These are phyloP conservation scores for Bos javanicus DNA, from an alignment of 2,113 vertebrate genomes.

Conservation along the genomic window DNA sequence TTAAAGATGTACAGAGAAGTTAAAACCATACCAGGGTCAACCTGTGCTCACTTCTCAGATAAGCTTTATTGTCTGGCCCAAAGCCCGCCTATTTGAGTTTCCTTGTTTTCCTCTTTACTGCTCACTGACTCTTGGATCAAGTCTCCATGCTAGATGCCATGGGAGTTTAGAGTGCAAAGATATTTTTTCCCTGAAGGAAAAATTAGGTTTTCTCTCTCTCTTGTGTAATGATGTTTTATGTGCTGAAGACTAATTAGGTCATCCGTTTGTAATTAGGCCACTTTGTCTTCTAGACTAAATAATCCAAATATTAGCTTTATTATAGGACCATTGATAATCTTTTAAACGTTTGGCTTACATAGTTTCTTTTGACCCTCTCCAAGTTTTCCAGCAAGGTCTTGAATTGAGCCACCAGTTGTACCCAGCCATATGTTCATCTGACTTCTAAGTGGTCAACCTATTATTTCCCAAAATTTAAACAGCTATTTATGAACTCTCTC, in stretches of 20 bases:
- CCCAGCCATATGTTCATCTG: neutral
- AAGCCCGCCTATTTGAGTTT: neutral
- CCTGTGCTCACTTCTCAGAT: neutral
- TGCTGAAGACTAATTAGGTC: conserved; percentile 46
- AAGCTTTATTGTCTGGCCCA: neutral
- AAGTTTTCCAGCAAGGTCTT: neutral
- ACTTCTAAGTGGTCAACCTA: neutral
- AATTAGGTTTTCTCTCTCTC: conserved; percentile 23
- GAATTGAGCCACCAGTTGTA: neutral
- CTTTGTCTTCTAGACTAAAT: conserved; percentile 47
- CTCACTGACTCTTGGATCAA: neutral
- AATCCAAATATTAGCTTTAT: conserved; percentile 16
- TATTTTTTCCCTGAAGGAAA: conserved; percentile 9
- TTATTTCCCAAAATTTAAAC: neutral
- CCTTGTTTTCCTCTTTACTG: neutral
- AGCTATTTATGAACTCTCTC: neutral
- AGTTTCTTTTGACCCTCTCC: neutral
- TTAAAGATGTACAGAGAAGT: neutral
- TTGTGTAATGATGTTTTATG: conserved; percentile 33
- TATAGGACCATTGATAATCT: conserved; percentile 1
- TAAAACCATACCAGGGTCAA: neutral
- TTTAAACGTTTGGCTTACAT: conserved; percentile 5
- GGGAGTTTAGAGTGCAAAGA: neutral
- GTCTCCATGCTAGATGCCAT: neutral
- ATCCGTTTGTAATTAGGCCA: conserved; percentile 37